A percentile compares a stretch with the other conserved stretches of the same genome.
Conservation (phyloP, 1,140 invertebrate genomes). For the Drosophila orosa region DNA sequence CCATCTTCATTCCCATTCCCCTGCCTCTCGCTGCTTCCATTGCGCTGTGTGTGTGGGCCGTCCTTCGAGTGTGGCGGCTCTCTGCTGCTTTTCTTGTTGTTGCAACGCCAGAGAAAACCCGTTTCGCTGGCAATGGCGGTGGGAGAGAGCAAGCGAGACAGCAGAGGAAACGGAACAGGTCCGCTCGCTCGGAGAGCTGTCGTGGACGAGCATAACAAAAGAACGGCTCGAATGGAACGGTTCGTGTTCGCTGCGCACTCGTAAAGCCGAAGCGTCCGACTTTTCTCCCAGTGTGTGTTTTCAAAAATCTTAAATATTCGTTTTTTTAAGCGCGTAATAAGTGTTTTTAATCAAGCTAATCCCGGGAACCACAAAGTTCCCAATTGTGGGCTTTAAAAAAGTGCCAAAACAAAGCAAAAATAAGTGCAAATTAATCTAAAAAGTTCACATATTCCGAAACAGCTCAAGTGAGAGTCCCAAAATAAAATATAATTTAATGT, state of each 20-base stretch:
- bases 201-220: slow-evolving; percentile 80
- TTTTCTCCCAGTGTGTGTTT: slow-evolving; percentile 45
- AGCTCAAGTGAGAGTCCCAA: not conserved
- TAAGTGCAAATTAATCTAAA: slow-evolving; percentile 5
- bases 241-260: slow-evolving; percentile 68
- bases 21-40: slow-evolving; percentile 10
- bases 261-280: slow-evolving; percentile 25
- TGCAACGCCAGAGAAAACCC: slow-evolving; percentile 48
- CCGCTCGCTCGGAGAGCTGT: slow-evolving; percentile 68
- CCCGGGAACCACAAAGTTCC: not conserved
- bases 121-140: slow-evolving; percentile 75
- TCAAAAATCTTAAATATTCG: slow-evolving; percentile 9
- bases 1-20: slow-evolving; percentile 1
- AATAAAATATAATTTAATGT: not conserved
- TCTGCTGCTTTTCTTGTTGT: slow-evolving; percentile 23
- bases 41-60: slow-evolving; percentile 65
- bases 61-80: slow-evolving; percentile 40
- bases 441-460: slow-evolving; percentile 1
- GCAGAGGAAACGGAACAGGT: slow-evolving; percentile 63
- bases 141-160: slow-evolving; percentile 42
- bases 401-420: slow-evolving; percentile 25
- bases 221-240: slow-evolving; percentile 83
- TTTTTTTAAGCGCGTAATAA: slow-evolving; percentile 24
- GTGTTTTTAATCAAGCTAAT: not conserved
- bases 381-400: slow-evolving; percentile 10